phyloP scores from a whole-genome alignment of 30 jellyfish, hydroid and myxozoan genomes.

The Chrysaora quinquecirrha region DNA sequence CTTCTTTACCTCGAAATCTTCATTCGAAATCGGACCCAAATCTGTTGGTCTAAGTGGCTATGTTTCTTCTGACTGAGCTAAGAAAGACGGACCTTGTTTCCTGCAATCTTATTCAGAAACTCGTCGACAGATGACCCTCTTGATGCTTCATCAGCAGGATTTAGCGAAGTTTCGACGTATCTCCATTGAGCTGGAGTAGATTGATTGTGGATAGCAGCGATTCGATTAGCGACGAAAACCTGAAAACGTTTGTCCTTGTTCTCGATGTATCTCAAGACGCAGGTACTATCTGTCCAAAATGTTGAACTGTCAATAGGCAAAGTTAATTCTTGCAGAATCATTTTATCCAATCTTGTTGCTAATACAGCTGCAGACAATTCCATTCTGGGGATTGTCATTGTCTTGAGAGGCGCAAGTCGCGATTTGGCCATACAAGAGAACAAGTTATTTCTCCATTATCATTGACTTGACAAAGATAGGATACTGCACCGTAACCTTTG shows the following conservation, averaged over 20 bases:
- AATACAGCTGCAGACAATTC: constrained; percentile 38
- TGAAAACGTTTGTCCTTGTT: constrained; percentile 28
- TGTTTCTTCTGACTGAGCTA: constrained; percentile 2
- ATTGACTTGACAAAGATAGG: constrained; percentile 2
- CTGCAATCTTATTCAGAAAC: constrained; percentile 22
- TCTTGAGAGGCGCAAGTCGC: constrained; percentile 26
- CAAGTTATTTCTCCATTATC: constrained; percentile 3
- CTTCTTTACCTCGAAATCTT: not conserved
- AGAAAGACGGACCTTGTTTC: constrained; percentile 43
- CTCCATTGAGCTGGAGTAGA: constrained; percentile 35
- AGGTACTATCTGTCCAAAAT: constrained; percentile 51
- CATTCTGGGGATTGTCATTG: constrained; percentile 26
- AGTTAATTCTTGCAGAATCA: not conserved
- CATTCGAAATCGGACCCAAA: not conserved
- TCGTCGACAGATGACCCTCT: constrained; percentile 21
- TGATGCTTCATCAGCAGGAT: constrained; percentile 66
- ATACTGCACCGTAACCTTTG: constrained; percentile 42
- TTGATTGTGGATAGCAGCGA: constrained; percentile 4
- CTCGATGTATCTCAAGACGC: constrained; percentile 9
- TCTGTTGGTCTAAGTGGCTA: not conserved
- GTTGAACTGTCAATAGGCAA: not conserved
- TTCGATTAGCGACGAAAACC: constrained; percentile 44
- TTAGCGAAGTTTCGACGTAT: constrained; percentile 9
- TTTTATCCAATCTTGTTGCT: constrained; percentile 20
- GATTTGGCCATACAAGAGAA: constrained; percentile 36